A percentile compares a stretch with the other conserved stretches of the same genome.
Conservation (phyloP, 2,888 invertebrate genomes). For the Yponomeuta evonymella region DNA sequence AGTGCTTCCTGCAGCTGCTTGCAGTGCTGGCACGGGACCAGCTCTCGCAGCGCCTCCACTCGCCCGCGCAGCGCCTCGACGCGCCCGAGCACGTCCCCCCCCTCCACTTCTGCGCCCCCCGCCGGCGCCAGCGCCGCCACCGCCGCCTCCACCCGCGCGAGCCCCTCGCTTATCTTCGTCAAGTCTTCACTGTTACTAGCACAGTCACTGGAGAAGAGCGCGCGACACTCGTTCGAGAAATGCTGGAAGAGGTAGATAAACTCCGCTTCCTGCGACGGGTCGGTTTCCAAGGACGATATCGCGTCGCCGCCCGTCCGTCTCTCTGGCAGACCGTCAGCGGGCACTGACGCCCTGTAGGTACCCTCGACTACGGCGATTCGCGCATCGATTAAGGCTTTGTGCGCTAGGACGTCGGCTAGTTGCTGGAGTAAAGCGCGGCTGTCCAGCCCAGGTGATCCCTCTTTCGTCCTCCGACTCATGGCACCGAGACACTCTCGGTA, state of each 20-base stretch:
- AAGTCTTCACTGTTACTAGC: conserved; percentile 74
- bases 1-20: conserved; percentile 72
- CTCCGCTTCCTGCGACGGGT: conserved; percentile 79
- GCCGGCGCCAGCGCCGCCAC: conserved; percentile 57
- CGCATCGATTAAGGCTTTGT: conserved; percentile 85
- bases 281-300: conserved; percentile 67
- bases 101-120: conserved; percentile 23
- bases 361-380: conserved; percentile 82
- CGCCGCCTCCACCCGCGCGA: conserved; percentile 67
- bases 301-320: conserved; percentile 47
- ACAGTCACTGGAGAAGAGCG: conserved; percentile 75
- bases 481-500: conserved; percentile 80
- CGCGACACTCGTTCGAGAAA: conserved; percentile 78
- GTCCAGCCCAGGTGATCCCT: conserved; percentile 42
- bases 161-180: conserved; percentile 73
- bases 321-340: conserved; percentile 30
- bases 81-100: conserved; percentile 41
- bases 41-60: conserved; percentile 67
- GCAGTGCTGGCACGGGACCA: conserved; percentile 71
- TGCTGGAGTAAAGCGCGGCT: conserved; percentile 65
- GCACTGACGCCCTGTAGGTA: conserved; percentile 57
- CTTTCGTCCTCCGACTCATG: conserved; percentile 49
- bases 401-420: conserved; percentile 83
- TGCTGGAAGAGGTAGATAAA: conserved; percentile 81
- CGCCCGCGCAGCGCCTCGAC: conserved; percentile 64